Conservation (phyloP, 2,113 vertebrate genomes). For the Edolisoma coerulescens region DNA sequence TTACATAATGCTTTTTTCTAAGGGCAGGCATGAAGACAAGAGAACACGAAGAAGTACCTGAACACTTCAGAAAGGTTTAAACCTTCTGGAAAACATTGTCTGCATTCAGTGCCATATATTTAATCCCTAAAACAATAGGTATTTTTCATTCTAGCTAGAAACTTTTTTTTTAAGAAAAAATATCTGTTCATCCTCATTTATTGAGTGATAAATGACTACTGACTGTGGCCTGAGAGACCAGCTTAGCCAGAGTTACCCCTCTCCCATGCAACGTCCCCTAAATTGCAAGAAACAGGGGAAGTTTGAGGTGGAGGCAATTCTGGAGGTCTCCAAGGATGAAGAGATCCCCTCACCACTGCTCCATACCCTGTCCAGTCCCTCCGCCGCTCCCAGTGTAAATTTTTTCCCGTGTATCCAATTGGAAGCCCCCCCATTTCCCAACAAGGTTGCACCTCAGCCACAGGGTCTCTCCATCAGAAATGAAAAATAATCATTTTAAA, state of each 20-base stretch:
- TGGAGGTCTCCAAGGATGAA: background rate
- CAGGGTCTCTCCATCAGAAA: background rate
- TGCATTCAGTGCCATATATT: background rate
- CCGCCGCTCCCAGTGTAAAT: fast-evolving
- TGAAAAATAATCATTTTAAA: background rate
- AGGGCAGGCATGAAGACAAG: background rate
- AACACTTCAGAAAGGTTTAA: background rate
- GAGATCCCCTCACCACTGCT: background rate
- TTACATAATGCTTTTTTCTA: background rate
- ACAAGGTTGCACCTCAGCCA: background rate
- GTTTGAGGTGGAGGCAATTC: background rate
- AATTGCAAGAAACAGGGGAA: background rate
- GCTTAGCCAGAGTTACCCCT: background rate
- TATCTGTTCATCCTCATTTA: background rate
- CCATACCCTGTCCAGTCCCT: background rate
- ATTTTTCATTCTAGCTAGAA: background rate
- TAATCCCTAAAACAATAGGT: background rate
- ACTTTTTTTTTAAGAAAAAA: background rate
- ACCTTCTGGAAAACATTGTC: background rate
- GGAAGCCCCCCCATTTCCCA: background rate
- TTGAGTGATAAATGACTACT: background rate
- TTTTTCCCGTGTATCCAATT: background rate
- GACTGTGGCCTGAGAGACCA: background rate
- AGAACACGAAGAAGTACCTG: background rate
- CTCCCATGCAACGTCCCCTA: background rate